A percentile compares a stretch with the other conserved stretches of the same genome.
phyloP scores from a whole-genome alignment of 2,888 invertebrate species.

The Scaptomyza caliginosa region DNA sequence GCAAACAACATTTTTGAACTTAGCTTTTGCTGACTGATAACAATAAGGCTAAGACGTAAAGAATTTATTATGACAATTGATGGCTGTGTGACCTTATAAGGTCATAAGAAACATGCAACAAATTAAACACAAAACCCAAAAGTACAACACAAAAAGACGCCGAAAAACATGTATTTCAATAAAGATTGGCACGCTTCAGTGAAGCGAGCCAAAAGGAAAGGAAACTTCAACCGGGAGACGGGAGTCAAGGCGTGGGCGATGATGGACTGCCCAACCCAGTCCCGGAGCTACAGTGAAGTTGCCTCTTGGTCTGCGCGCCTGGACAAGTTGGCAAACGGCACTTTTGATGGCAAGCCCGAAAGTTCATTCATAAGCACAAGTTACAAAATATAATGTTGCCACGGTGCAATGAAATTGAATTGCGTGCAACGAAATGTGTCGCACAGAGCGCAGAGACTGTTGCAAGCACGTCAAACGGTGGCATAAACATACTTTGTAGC shows the following conservation, averaged over 20 bases:
- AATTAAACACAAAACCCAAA: conserved; percentile 37
- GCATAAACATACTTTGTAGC: conserved; percentile 55
- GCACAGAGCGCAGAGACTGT: conserved; percentile 5
- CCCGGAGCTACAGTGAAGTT: conserved; percentile 23
- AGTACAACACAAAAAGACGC: conserved; percentile 52
- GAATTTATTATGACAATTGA: conserved; percentile 28
- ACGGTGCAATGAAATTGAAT: conserved; percentile 70
- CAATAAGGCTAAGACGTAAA: not conserved
- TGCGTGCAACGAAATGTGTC: conserved; percentile 59
- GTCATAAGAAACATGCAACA: conserved; percentile 48
- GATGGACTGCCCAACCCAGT: conserved; percentile 65
- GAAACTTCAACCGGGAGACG: conserved; percentile 23
- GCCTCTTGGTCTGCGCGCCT: conserved; percentile 10
- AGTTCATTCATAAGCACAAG: conserved; percentile 65
- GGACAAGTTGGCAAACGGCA: conserved; percentile 57
- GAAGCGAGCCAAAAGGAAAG: conserved; percentile 59
- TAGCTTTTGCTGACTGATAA: conserved; percentile 8
- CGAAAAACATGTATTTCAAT: conserved; percentile 69
- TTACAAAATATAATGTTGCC: conserved; percentile 42
- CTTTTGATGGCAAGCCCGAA: conserved; percentile 54
- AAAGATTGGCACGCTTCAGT: conserved; percentile 74
- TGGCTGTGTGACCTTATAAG: conserved; percentile 25
- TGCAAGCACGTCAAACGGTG: conserved; percentile 32
- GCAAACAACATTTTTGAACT: conserved; percentile 22
- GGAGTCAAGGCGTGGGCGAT: conserved; percentile 56